Percentiles rank a stretch among this genome's conserved stretches.
phyloP scores from a whole-genome alignment of 2,888 invertebrate genomes.

The Drosophila gaucha region DNA sequence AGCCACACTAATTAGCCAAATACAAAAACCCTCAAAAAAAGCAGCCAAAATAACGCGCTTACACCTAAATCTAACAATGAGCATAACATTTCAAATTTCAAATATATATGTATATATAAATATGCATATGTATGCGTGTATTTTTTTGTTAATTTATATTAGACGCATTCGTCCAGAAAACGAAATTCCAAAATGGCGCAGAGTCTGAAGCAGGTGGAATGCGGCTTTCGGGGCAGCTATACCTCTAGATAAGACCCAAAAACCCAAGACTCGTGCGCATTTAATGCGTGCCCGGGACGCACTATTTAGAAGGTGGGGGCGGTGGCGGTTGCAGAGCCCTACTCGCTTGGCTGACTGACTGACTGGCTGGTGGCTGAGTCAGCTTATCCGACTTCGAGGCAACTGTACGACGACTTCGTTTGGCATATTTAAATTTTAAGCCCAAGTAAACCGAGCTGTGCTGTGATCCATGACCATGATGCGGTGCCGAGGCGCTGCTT shows the following conservation, averaged over 20 bases:
- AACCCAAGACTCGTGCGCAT: constrained; percentile 51
- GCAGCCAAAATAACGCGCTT: constrained; percentile 28
- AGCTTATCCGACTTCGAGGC: constrained; percentile 57
- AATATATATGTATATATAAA: constrained; percentile 44
- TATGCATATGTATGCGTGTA: constrained; percentile 3
- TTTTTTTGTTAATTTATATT: constrained; percentile 74
- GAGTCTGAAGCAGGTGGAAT: constrained; percentile 66
- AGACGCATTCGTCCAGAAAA: constrained; percentile 78
- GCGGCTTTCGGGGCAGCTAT: constrained; percentile 42
- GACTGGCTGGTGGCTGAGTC: constrained; percentile 45
- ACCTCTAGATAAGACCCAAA: constrained; percentile 53
- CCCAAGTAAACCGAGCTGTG: constrained; percentile 40
- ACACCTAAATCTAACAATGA: constrained; percentile 60
- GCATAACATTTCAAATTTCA: constrained; percentile 70
- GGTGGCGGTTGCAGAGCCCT: constrained; percentile 27
- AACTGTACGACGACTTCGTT: constrained; percentile 56
- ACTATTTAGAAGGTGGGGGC: neutral
- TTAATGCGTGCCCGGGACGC: constrained; percentile 42
- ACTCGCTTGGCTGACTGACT: constrained; percentile 58
- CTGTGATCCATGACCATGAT: constrained; percentile 74
- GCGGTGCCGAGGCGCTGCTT: constrained; percentile 41
- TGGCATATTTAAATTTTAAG: constrained; percentile 57
- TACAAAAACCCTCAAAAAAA: constrained; percentile 47
- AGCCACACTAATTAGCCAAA: constrained; percentile 76
- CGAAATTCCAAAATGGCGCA: constrained; percentile 74